phyloP scores from a whole-genome alignment of 2,113 vertebrate genomes.

The Tauraco erythrolophus region DNA sequence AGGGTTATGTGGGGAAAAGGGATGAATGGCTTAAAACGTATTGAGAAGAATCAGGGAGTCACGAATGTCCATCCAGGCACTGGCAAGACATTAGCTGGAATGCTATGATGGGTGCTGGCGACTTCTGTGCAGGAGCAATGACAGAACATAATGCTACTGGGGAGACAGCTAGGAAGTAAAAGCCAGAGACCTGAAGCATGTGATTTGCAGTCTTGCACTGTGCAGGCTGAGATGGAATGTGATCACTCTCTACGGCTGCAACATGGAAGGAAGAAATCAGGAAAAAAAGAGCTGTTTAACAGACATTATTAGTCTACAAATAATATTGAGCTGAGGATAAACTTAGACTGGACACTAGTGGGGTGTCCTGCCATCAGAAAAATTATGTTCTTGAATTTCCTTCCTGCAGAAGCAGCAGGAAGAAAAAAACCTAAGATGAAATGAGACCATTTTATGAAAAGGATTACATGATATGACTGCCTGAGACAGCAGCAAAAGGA shows the following conservation, averaged over 20 bases:
- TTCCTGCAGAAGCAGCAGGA: neutral
- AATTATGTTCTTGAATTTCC: neutral
- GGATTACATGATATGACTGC: neutral
- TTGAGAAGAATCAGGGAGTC: neutral
- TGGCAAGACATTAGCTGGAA: neutral
- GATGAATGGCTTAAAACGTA: neutral
- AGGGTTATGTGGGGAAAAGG: neutral
- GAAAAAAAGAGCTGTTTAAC: neutral
- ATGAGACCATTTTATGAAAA: neutral
- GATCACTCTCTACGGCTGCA: neutral
- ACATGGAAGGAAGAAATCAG: neutral
- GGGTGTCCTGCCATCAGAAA: neutral
- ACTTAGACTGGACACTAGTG: neutral
- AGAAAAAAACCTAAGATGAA: neutral
- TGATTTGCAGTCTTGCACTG: neutral
- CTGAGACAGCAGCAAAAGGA: neutral
- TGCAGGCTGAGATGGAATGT: neutral
- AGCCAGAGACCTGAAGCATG: neutral
- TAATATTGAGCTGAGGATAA: neutral
- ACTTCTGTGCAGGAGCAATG: neutral
- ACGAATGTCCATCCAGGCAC: neutral
- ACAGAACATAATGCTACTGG: neutral
- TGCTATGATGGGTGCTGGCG: fast-evolving
- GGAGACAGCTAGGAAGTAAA: neutral
- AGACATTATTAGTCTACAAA: neutral